phyloP scores from a whole-genome alignment of 2,888 invertebrate genomes.

The Rotaria socialis region DNA sequence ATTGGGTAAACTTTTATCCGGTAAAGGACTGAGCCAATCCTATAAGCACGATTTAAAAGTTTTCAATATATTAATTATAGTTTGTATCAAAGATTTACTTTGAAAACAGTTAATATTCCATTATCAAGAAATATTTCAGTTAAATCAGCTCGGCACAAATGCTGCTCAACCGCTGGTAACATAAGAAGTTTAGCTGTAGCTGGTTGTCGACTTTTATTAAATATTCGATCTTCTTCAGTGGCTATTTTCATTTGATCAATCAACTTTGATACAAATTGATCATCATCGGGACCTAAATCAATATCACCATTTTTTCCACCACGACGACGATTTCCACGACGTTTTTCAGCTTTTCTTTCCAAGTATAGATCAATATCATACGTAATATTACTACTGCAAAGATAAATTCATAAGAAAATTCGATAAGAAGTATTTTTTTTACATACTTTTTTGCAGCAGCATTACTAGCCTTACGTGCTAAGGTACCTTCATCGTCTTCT shows the following conservation, averaged over 20 bases:
- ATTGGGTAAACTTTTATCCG: conserved; percentile 90
- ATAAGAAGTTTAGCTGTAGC: conserved; percentile 12
- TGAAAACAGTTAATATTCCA: background rate
- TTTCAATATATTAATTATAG: too few relatives aligned
- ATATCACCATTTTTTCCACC: background rate
- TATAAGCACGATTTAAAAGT: background rate
- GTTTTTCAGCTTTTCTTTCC: conserved; percentile 27
- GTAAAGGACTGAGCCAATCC: conserved; percentile 97
- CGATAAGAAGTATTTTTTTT: too few relatives aligned
- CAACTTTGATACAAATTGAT: background rate
- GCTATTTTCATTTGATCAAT: conserved; percentile 28
- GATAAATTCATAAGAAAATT: too few relatives aligned
- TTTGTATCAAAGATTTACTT: background rate
- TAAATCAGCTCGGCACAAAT: conserved; percentile 40
- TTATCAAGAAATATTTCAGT: conserved; percentile 12
- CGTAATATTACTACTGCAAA: background rate
- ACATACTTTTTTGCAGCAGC: background rate
- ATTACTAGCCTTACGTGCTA: background rate
- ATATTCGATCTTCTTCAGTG: conserved; percentile 24
- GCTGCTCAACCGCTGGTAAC: background rate
- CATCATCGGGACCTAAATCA: background rate
- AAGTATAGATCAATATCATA: conserved; percentile 12
- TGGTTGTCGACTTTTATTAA: conserved; percentile 31
- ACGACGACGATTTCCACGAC: conserved; percentile 23
- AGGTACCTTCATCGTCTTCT: conserved; percentile 5